Evolutionary conservation across 2,797 vertebrate species (phyloP).

Genomic region (Phyllotis vaccarum): DNA sequence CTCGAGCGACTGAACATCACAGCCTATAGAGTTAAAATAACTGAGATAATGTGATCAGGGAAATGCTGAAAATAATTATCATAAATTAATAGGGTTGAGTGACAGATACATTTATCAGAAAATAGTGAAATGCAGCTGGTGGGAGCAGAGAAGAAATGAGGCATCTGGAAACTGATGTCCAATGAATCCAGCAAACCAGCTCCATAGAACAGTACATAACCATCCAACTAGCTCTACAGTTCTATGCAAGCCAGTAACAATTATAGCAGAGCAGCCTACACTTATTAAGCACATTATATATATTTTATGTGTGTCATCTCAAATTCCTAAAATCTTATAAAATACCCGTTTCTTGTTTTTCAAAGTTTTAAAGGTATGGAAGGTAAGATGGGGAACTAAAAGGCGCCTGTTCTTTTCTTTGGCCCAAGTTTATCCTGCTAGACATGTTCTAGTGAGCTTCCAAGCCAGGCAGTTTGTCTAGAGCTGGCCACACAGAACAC

Average conservation of each 20-base stretch:
- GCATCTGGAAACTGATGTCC: not conserved
- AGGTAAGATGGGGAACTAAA: not conserved
- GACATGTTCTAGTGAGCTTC: not conserved
- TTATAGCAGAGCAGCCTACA: not conserved
- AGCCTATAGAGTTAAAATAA: conserved; percentile 28
- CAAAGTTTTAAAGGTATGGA: not conserved
- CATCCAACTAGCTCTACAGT: not conserved
- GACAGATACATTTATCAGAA: not conserved
- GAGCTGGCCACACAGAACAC: not conserved
- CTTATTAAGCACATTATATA: conserved; percentile 1
- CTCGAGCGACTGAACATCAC: conserved; percentile 16
- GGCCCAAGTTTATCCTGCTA: not conserved
- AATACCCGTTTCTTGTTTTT: conserved; percentile 1
- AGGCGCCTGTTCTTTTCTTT: not conserved
- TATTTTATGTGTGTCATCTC: not conserved
- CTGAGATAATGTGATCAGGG: not conserved
- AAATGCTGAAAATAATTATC: not conserved
- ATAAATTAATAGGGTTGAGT: not conserved
- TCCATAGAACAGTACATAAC: not conserved
- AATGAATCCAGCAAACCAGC: not conserved
- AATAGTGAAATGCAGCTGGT: not conserved
- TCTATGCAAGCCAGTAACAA: conserved; percentile 16
- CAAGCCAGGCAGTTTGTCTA: not conserved
- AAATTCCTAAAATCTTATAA: not conserved
- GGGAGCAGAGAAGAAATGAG: not conserved